Base-by-base conservation (phyloP, 30 jellyfish, hydroid and myxozoan genomes). In the Aurelia sp. region DNA sequence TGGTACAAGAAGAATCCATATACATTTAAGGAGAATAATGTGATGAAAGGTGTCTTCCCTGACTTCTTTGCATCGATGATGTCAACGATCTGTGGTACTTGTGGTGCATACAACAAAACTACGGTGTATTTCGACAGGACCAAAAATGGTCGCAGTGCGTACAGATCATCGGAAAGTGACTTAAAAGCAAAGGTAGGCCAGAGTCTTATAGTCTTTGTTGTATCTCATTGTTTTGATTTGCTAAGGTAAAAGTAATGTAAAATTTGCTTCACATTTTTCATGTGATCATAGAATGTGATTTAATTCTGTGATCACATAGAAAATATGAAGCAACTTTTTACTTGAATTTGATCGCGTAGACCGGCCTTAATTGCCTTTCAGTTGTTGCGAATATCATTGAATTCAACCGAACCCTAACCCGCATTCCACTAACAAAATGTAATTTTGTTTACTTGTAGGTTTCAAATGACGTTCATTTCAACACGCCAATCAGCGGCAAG, bases 1-100 rank as follows among this genome's bases (percentile, higher is more conserved):
- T 91, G 94, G 95, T 82, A 72, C 74, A 68, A 22, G 30, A 74
- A 61, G 57, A 77, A 53, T 68, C 97, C 97, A 15, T 91, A 75
- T 86, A 55, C 79, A 44, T 74, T 72, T 50, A 31, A 11, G 21
- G 64, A 52, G 62, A 76, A 73, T 16, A 66, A 78, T 5, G 78
- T 19, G 48, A 63, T 72, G 15, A 50, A 51, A 21, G 97, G 97
- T 7, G 61, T 91, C n/a, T 76, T 83, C 76, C 88, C 95, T 4
- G 86, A 24, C 16, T 78, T 91, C 24, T 72, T 83, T 2, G 48
- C 79, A 17, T 58, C 82, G 13, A 84, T 91, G 97, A 71, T 84
- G 2, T 15, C 76, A 4, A 48, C 81, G 18, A 69, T 86, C 7
- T 91, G 97, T 41, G 92, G 96, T 10, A 60, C 64, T 18, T 91